Conservation (phyloP, 2,888 invertebrate species). For the Axea sp. region DNA sequence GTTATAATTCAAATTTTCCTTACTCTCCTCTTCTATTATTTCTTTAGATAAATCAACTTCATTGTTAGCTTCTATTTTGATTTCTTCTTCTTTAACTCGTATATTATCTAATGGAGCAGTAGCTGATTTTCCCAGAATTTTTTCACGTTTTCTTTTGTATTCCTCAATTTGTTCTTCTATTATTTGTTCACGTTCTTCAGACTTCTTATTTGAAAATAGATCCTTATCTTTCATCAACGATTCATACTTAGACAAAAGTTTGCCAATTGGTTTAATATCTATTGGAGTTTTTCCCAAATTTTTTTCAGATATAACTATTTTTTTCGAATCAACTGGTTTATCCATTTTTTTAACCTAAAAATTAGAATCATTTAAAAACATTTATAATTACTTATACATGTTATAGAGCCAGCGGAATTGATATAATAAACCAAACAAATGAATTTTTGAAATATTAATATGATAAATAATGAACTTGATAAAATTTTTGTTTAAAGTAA, state of each 20-base stretch:
- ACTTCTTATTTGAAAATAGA: conserved; percentile 65
- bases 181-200: conserved; percentile 71
- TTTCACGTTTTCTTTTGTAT: conserved; percentile 76
- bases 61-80: conserved; percentile 44
- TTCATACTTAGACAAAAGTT: conserved; percentile 68
- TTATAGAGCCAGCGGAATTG: no score
- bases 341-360: conserved; percentile 68
- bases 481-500: no score
- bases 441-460: no score
- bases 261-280: conserved; percentile 67
- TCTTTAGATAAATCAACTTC: conserved; percentile 29
- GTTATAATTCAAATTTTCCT: conserved; percentile 49
- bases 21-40: conserved; percentile 27
- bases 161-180: conserved; percentile 78
- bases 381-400: background rate
- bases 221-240: conserved; percentile 69
- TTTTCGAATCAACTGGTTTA: conserved; percentile 66
- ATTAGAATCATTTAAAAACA: conserved; percentile 9
- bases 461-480: no score
- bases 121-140: conserved; percentile 70
- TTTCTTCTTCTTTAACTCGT: conserved; percentile 40
- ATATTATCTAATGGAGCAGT: conserved; percentile 7
- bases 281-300: conserved; percentile 54
- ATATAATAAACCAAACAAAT: no score
- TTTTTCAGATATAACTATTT: conserved; percentile 54